phyloP scores from a whole-genome alignment of 2,113 vertebrate genomes.

The Nymphicus hollandicus region DNA sequence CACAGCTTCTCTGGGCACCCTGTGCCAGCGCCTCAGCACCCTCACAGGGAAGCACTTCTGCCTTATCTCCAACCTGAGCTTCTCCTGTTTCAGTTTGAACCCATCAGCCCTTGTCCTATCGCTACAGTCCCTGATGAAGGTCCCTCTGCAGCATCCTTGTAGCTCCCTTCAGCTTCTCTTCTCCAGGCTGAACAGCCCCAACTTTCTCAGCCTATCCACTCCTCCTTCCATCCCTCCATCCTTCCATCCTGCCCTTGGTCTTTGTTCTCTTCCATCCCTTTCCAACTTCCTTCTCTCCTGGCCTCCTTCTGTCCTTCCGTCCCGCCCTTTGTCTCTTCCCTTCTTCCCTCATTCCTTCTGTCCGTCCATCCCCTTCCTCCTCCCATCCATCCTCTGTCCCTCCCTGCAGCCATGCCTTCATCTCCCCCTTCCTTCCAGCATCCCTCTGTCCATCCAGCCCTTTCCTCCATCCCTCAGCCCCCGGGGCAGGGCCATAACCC shows the following conservation, averaged over 20 bases:
- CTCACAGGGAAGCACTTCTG: no score
- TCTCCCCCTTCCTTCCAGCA: not conserved
- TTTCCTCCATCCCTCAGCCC: not conserved
- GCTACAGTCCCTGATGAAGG: no score
- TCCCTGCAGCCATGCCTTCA: not conserved
- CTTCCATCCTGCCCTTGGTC: not conserved
- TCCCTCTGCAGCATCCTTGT: no score
- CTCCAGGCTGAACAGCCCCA: not conserved
- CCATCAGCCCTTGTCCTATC: no score
- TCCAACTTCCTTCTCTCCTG: not conserved
- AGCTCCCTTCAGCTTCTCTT: not conserved
- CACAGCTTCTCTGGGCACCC: no score
- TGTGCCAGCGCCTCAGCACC: no score
- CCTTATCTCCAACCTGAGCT: no score
- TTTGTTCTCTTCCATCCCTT: not conserved
- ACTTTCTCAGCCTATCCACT: not conserved
- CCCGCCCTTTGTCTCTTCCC: not conserved
- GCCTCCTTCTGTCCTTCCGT: not conserved
- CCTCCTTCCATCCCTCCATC: not conserved
- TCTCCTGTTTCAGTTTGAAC: no score
- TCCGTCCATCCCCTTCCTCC: not conserved
- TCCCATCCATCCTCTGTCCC: not conserved
- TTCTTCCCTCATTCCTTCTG: not conserved
- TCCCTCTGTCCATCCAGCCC: not conserved
- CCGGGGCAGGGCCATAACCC: not conserved